Conservation (phyloP, 2,113 vertebrate genomes). For the Osmerus mordax region DNA sequence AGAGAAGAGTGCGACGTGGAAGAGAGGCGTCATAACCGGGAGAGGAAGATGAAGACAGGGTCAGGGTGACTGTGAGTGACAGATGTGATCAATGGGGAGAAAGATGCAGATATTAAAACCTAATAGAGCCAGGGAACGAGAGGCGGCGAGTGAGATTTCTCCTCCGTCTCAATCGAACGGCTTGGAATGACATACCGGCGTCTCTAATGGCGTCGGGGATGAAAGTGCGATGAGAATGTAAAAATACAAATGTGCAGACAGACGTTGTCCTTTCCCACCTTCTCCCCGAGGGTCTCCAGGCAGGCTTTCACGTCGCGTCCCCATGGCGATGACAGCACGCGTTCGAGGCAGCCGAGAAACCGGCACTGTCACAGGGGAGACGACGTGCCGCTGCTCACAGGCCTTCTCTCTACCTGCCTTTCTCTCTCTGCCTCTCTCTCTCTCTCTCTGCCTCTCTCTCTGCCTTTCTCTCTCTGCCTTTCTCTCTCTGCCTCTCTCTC, state of each 20-base stretch:
- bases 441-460: conserved; percentile 8
- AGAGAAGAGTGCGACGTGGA: conserved; percentile 7
- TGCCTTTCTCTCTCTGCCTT: too few species aligned
- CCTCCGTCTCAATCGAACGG: conserved; percentile 44
- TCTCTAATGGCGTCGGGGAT: conserved; percentile 33
- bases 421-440: not conserved
- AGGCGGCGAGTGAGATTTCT: conserved; percentile 32
- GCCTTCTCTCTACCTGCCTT: too few species aligned
- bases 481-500: too few species aligned
- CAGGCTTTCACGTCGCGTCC: conserved; percentile 50
- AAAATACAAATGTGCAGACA: conserved; percentile 43
- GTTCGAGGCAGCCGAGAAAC: conserved; percentile 43
- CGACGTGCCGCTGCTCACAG: conserved; percentile 38
- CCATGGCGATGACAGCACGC: conserved; percentile 54
- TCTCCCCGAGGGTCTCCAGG: conserved; percentile 39
- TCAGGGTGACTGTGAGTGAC: conserved; percentile 28
- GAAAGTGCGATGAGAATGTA: conserved; percentile 47
- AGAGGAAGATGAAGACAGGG: not conserved
- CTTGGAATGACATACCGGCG: conserved; percentile 35
- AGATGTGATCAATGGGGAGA: conserved; percentile 36
- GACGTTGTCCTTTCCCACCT: conserved; percentile 41
- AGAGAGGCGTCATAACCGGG: conserved; percentile 6
- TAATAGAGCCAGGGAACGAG: conserved; percentile 31
- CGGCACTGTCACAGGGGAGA: conserved; percentile 53
- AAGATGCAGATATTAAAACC: conserved; percentile 42